Evolutionary conservation across 2,797 vertebrate genomes (phyloP).

Genomic region (Sebastes matsubarae): DNA sequence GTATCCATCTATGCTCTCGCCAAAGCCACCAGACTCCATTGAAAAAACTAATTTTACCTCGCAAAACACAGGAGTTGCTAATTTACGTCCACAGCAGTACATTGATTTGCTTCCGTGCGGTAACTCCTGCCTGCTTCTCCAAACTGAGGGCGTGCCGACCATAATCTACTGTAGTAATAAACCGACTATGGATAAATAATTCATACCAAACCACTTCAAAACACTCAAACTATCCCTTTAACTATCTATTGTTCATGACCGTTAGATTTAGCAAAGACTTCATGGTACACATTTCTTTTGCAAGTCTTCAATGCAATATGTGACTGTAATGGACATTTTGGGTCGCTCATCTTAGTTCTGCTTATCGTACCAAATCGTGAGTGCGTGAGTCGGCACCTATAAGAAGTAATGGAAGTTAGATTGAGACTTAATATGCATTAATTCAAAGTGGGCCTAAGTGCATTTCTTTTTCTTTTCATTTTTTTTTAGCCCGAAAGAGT

Average conservation of each 20-base stretch:
- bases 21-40: no score
- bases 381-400: not conserved
- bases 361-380: not conserved
- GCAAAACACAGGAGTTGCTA: no score
- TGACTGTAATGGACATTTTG: not conserved
- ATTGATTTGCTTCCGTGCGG: no score
- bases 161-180: no score
- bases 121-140: no score
- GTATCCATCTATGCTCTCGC: no score
- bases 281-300: not conserved
- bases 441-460: not conserved
- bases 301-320: not conserved
- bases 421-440: not conserved
- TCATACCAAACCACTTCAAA: no score
- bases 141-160: no score
- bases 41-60: no score
- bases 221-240: no score
- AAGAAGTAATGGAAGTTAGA: not conserved
- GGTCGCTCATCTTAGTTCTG: not conserved
- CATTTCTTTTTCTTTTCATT: not conserved
- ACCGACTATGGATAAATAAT: no score
- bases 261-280: not conserved
- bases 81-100: no score
- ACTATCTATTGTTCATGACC: not conserved
- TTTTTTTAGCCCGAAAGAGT: slow-evolving; percentile 50